Evolutionary conservation across 2,113 vertebrate species (phyloP).

Genomic region (Corythoichthys intestinalis): DNA sequence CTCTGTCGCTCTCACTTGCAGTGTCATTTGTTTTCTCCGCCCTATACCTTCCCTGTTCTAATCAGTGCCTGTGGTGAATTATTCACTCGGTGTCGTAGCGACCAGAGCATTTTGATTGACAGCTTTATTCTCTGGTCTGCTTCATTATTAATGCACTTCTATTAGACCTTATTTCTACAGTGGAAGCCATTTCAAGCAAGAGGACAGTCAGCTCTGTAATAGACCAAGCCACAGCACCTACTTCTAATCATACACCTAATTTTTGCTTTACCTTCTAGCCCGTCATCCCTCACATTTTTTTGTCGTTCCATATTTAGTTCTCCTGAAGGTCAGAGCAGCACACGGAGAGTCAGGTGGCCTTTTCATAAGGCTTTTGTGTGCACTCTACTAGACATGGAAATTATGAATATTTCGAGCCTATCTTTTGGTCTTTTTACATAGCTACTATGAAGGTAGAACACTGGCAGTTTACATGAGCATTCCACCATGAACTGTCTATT

Average conservation of each 20-base stretch:
- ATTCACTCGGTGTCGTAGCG: conserved; percentile 63
- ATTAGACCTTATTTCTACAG: conserved; percentile 50
- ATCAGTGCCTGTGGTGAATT: conserved; percentile 72
- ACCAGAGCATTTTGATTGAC: conserved; percentile 68
- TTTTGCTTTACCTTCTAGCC: conserved; percentile 14
- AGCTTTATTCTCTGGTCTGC: conserved; percentile 65
- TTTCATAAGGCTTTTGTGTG: conserved; percentile 9
- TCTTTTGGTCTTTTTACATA: conserved; percentile 1
- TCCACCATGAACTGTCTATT: background rate
- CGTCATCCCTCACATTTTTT: conserved; percentile 13
- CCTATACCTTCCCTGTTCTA: conserved; percentile 46
- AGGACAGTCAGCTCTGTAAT: conserved; percentile 37
- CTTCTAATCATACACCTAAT: conserved; percentile 4
- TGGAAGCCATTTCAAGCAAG: conserved; percentile 39
- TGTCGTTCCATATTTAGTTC: conserved; percentile 6
- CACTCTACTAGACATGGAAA: background rate
- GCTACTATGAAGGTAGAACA: background rate
- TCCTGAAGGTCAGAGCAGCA: conserved; percentile 21
- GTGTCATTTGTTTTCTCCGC: conserved; percentile 27
- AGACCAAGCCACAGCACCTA: conserved; percentile 19
- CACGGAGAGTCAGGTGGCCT: conserved; percentile 15
- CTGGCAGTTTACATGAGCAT: background rate
- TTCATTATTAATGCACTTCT: conserved; percentile 69
- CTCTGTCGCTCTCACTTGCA: conserved; percentile 9
- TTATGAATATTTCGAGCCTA: conserved; percentile 3